These are phyloP conservation scores for Axis porcinus DNA, from an alignment of 2,113 vertebrate genomes.

Conservation along the genomic window DNA sequence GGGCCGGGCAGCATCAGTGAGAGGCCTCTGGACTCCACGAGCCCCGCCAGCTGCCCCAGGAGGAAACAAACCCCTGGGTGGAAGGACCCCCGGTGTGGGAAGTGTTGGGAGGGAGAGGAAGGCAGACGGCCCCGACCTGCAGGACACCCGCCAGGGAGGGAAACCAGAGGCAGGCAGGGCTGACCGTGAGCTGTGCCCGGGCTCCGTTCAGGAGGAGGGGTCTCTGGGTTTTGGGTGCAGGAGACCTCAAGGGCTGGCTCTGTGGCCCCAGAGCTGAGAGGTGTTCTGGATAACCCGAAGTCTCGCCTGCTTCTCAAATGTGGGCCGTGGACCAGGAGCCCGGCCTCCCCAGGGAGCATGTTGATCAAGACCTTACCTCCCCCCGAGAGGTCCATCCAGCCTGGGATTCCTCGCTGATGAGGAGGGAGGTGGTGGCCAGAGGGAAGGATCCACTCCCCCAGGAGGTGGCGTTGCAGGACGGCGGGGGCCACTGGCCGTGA, in stretches of 20 bases:
- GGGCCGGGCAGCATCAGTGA: background rate
- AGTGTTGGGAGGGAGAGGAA: background rate
- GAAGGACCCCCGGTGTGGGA: accelerated
- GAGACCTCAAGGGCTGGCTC: too few relatives aligned
- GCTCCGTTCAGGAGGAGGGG: accelerated
- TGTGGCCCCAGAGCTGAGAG: too few relatives aligned
- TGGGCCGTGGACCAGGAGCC: accelerated
- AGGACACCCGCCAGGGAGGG: accelerated
- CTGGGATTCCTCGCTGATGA: accelerated
- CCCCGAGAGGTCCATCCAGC: accelerated
- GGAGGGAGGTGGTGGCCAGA: accelerated
- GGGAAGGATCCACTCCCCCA: accelerated
- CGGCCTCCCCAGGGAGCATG: background rate
- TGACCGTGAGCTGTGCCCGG: accelerated
- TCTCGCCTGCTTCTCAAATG: background rate
- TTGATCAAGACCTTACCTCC: accelerated
- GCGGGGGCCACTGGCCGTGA: accelerated
- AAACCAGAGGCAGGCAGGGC: background rate
- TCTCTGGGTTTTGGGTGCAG: background rate
- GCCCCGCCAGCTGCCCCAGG: background rate
- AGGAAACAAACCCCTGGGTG: background rate
- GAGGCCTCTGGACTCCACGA: too few relatives aligned
- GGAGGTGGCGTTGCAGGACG: background rate
- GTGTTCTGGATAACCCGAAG: accelerated
- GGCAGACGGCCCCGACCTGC: background rate